Evolutionary conservation across 2,797 vertebrate species (phyloP).

Genomic region (Schizopygopsis malacanthus): DNA sequence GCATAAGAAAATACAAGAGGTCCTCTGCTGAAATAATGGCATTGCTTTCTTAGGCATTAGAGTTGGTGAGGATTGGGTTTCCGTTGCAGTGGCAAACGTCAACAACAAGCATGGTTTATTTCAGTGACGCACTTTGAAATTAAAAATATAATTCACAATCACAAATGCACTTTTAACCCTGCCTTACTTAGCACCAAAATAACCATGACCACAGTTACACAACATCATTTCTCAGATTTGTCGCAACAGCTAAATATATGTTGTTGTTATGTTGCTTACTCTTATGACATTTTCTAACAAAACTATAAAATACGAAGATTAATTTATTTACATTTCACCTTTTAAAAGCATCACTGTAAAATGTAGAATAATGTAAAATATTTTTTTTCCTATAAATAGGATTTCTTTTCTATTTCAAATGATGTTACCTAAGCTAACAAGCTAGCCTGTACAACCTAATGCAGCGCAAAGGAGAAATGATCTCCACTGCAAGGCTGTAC

Average conservation of each 20-base stretch:
- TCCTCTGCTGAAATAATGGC: conserved; percentile 38
- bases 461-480: not conserved
- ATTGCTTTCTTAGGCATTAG: conserved; percentile 53
- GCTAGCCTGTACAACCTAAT: not conserved
- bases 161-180: conserved; percentile 47
- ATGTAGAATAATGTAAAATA: not conserved
- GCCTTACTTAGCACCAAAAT: conserved; percentile 17
- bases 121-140: conserved; percentile 53
- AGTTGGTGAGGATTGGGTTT: conserved; percentile 55
- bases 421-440: not conserved
- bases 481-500: not conserved
- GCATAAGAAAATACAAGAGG: conserved; percentile 44
- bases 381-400: not conserved
- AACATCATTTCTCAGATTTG: conserved; percentile 14
- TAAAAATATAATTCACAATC: conserved; percentile 56
- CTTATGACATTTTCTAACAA: not conserved
- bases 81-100: conserved; percentile 60
- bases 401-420: not conserved
- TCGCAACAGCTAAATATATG: not conserved
- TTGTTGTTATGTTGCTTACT: not conserved
- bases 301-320: not conserved
- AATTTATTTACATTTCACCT: not conserved
- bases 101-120: conserved; percentile 66
- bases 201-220: conserved; percentile 32
- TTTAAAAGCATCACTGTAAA: not conserved